Evolutionary conservation across 2,888 invertebrate species (phyloP).

Genomic region (Halocaridina rubra): DNA sequence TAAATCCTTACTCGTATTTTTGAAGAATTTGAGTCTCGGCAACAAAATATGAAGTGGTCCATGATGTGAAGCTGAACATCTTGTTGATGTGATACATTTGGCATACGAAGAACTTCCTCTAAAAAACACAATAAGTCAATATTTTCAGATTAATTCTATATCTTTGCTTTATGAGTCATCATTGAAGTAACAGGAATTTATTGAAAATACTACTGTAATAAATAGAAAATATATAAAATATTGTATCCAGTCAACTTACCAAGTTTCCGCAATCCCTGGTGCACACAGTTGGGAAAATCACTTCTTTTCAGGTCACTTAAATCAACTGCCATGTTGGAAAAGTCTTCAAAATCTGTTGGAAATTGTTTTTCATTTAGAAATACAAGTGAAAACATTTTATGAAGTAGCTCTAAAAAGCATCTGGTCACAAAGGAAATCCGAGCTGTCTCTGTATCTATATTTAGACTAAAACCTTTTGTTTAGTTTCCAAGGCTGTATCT

Average conservation of each 20-base stretch:
- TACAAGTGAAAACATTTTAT: too few species aligned
- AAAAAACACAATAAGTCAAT: background rate
- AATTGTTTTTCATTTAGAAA: too few species aligned
- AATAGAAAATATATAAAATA: background rate
- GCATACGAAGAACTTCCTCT: conserved; percentile 48
- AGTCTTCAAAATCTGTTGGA: too few species aligned
- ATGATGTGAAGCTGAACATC: conserved; percentile 53
- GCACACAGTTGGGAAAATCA: conserved; percentile 46
- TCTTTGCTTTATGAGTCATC: background rate
- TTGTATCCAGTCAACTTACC: background rate
- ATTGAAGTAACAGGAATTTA: background rate
- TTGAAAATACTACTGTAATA: background rate
- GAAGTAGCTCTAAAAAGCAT: too few species aligned
- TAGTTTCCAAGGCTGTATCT: too few species aligned
- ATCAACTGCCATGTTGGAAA: conserved; percentile 13
- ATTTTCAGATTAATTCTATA: background rate
- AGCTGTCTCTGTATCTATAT: too few species aligned
- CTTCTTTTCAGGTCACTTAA: conserved; percentile 12
- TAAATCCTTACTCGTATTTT: conserved; percentile 39
- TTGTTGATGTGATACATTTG: conserved; percentile 19
- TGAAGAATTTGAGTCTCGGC: conserved; percentile 27
- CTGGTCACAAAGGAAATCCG: too few species aligned
- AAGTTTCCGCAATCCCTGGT: conserved; percentile 32
- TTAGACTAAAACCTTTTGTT: too few species aligned
- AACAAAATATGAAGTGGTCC: conserved; percentile 51